Evolutionary conservation across 2,888 invertebrate genomes (phyloP).

Genomic region (Platycheirus albimanus): DNA sequence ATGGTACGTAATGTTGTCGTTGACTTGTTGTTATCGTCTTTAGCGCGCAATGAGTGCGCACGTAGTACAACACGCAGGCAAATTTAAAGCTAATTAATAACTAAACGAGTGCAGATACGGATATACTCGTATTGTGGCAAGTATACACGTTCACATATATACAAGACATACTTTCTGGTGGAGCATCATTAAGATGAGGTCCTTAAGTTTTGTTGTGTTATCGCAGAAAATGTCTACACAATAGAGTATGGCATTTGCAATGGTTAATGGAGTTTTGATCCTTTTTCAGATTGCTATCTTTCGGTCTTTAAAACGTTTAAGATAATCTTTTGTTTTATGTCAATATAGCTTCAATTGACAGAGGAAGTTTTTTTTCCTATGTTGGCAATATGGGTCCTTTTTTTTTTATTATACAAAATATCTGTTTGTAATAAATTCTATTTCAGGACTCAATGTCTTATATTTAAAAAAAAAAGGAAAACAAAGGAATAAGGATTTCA

Average conservation of each 20-base stretch:
- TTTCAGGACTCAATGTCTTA: too few species aligned
- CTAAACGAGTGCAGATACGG: conserved; percentile 62
- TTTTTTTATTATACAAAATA: too few species aligned
- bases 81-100: conserved; percentile 71
- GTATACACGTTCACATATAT: not conserved
- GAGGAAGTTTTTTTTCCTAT: too few species aligned
- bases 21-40: conserved; percentile 53
- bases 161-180: not conserved
- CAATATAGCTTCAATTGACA: conserved; percentile 13
- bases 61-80: conserved; percentile 57
- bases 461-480: too few species aligned
- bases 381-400: too few species aligned
- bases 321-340: conserved; percentile 16
- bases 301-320: conserved; percentile 24
- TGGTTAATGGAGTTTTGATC: conserved; percentile 60
- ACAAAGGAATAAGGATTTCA: too few species aligned
- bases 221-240: conserved; percentile 56
- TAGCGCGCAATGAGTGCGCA: conserved; percentile 47
- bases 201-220: conserved; percentile 69
- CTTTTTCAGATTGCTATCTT: conserved; percentile 36
- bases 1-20: conserved; percentile 32
- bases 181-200: conserved; percentile 56
- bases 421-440: too few species aligned
- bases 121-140: conserved; percentile 34
- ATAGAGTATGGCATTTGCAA: conserved; percentile 54